Conservation (phyloP, 1,140 invertebrate genomes). For the Procambarus clarkii region DNA sequence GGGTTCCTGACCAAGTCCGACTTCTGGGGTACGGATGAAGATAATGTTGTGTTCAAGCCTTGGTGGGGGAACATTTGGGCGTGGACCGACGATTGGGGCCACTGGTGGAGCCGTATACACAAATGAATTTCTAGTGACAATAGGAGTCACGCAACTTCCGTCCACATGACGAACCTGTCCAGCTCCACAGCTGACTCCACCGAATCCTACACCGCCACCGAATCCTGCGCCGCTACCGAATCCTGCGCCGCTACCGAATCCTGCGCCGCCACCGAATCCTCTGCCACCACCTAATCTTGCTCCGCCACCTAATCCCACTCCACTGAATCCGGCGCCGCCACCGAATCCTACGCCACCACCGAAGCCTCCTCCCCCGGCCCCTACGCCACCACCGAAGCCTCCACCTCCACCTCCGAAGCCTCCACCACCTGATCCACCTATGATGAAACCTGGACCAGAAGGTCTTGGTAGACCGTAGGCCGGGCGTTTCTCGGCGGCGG, state of each 20-base stretch:
- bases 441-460: neutral
- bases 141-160: conserved; percentile 61
- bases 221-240: neutral
- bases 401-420: neutral
- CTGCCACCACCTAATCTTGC: neutral
- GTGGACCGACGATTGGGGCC: conserved; percentile 34
- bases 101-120: conserved; percentile 57
- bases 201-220: neutral
- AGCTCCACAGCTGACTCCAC: conserved; percentile 30
- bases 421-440: no score
- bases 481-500: neutral
- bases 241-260: neutral
- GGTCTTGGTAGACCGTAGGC: neutral
- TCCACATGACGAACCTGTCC: conserved; percentile 60
- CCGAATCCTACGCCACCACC: neutral
- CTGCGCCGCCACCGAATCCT: neutral
- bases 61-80: conserved; percentile 49
- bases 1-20: conserved; percentile 29
- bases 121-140: conserved; percentile 57
- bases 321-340: neutral
- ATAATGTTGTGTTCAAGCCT: conserved; percentile 65
- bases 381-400: neutral
- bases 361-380: neutral
- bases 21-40: conserved; percentile 66
- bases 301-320: neutral